A percentile compares a stretch with the other conserved stretches of the same genome.
phyloP scores from a whole-genome alignment of 2,113 vertebrate genomes.

The Limnothrissa miodon region DNA sequence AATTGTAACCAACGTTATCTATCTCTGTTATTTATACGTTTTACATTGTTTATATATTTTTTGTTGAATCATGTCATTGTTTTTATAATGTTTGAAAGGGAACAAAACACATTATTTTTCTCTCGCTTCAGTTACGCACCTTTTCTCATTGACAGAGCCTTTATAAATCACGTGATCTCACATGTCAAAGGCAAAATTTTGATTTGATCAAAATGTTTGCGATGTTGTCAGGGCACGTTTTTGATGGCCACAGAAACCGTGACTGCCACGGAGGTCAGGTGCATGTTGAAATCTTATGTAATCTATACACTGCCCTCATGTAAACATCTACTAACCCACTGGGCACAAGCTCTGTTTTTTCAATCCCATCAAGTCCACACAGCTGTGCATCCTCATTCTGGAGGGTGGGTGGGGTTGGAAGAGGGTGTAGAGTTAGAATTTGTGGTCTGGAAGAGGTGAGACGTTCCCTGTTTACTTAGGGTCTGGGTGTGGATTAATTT shows the following conservation, averaged over 20 bases:
- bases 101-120: neutral
- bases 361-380: neutral
- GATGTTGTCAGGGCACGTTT: neutral
- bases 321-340: neutral
- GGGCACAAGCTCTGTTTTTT: neutral
- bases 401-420: constrained; percentile 33
- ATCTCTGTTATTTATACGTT: neutral
- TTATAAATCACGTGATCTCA: neutral
- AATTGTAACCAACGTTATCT: too few species aligned
- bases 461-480: constrained; percentile 46
- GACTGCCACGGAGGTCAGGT: neutral
- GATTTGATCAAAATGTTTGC: neutral
- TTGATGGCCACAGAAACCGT: neutral
- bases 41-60: neutral
- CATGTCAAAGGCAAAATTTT: neutral
- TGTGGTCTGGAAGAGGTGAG: constrained; percentile 23
- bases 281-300: neutral
- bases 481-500: constrained; percentile 61
- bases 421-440: constrained; percentile 30
- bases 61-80: neutral
- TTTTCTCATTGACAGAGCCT: neutral
- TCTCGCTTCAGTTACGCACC: neutral
- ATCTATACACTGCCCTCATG: neutral
- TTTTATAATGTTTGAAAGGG: too few species aligned
- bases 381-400: neutral